phyloP scores from a whole-genome alignment of 2,113 vertebrate genomes.

The Sapayoa aenigma region DNA sequence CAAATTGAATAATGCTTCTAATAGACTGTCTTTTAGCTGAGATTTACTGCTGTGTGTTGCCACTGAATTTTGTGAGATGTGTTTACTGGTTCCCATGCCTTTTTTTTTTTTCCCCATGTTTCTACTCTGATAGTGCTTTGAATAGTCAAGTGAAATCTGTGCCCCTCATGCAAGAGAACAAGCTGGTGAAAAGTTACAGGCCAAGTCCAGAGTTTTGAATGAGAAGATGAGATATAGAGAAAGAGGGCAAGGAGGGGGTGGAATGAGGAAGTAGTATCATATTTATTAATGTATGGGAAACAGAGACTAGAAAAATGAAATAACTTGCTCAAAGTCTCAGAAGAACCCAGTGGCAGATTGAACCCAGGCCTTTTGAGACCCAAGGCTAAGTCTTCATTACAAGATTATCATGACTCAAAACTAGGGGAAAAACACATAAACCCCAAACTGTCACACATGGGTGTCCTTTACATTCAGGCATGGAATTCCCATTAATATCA shows the following conservation, averaged over 20 bases:
- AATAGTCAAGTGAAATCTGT: not conserved
- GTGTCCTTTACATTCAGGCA: constrained; percentile 28
- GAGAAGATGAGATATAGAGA: not conserved
- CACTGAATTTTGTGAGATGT: not conserved
- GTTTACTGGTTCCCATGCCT: not conserved
- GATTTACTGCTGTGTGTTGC: not conserved
- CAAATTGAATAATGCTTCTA: not conserved
- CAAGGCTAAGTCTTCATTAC: constrained; percentile 11
- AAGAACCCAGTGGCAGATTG: not conserved
- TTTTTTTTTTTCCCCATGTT: too few species aligned
- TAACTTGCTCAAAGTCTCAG: not conserved
- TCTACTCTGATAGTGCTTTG: not conserved
- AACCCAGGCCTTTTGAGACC: not conserved
- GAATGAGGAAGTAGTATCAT: not conserved
- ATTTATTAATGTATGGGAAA: not conserved
- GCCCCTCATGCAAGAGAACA: not conserved
- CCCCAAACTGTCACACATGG: not conserved
- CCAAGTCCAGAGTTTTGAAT: not conserved
- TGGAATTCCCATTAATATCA: constrained; percentile 42
- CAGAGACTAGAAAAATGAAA: not conserved
- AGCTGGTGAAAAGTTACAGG: not conserved
- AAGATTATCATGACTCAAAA: not conserved
- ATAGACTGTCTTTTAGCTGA: not conserved
- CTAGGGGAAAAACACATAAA: not conserved
- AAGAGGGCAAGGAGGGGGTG: not conserved